phyloP scores from a whole-genome alignment of 2,888 invertebrate species.

The Caenorhabditis imperialis region DNA sequence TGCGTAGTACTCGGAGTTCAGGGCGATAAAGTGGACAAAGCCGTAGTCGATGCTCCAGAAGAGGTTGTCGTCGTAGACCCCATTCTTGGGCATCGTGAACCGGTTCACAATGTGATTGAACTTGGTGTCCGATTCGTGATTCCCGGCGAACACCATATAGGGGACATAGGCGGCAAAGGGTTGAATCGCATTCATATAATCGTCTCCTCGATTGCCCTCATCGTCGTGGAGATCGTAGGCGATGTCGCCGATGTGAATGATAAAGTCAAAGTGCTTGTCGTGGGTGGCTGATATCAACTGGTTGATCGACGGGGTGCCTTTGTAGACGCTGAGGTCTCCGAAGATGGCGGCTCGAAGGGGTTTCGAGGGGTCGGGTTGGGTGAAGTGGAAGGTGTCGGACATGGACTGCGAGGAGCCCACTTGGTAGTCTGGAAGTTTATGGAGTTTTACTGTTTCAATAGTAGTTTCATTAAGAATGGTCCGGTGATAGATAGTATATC shows the following conservation, averaged over 20 bases:
- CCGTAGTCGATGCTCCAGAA: constrained; percentile 85
- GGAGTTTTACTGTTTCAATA: too few relatives aligned
- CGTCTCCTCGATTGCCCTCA: constrained; percentile 84
- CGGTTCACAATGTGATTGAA: constrained; percentile 93
- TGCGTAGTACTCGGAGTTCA: constrained; percentile 91
- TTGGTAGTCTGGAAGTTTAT: constrained; percentile 67
- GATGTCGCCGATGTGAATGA: constrained; percentile 83
- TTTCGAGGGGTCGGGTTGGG: constrained; percentile 60
- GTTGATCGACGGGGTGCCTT: constrained; percentile 85
- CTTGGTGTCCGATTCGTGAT: constrained; percentile 83
- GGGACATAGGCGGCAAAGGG: constrained; percentile 82
- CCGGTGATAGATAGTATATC: too few relatives aligned
- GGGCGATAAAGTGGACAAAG: constrained; percentile 89
- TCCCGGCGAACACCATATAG: constrained; percentile 86
- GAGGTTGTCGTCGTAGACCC: constrained; percentile 76
- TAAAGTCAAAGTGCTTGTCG: constrained; percentile 80
- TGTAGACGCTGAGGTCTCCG: constrained; percentile 94
- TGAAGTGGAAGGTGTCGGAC: constrained; percentile 66
- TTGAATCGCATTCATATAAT: constrained; percentile 57
- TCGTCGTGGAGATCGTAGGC: constrained; percentile 91
- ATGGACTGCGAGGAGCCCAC: constrained; percentile 68
- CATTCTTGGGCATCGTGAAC: constrained; percentile 89
- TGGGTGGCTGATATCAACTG: constrained; percentile 89
- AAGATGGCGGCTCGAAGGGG: constrained; percentile 83
- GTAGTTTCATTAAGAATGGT: too few relatives aligned